Evolutionary conservation across 2,797 vertebrate species (phyloP).

Genomic region (Emydoidea blandingii): DNA sequence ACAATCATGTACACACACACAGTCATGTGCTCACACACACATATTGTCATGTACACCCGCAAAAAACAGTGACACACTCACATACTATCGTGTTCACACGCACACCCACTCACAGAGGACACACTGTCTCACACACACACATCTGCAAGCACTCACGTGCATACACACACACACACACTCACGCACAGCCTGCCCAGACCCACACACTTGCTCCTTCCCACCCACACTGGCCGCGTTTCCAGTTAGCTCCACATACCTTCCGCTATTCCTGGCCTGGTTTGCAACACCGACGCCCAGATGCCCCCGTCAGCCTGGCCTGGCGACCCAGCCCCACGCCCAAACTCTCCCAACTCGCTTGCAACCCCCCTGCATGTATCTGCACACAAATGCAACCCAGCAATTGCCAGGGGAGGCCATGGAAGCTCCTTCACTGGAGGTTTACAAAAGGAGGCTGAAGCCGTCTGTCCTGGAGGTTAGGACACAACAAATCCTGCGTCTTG

Average conservation of each 20-base stretch:
- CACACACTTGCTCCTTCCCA: background rate
- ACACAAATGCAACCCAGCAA: background rate
- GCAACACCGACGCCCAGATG: background rate
- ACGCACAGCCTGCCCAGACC: background rate
- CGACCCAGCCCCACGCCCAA: background rate
- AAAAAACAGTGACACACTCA: background rate
- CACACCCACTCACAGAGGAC: background rate
- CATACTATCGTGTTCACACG: background rate
- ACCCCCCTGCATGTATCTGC: background rate
- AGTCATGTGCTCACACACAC: background rate
- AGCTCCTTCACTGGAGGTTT: background rate
- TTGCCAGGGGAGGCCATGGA: background rate
- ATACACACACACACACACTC: background rate
- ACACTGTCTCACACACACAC: background rate
- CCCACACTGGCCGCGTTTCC: background rate
- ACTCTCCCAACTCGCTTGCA: background rate
- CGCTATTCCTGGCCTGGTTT: background rate
- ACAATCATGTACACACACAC: background rate
- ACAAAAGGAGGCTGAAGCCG: too few relatives aligned
- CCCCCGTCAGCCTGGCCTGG: background rate
- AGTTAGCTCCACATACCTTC: background rate
- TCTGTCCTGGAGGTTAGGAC: too few relatives aligned
- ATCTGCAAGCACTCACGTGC: background rate
- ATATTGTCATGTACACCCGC: background rate
- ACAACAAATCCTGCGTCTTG: too few relatives aligned